Evolutionary conservation across 2,797 vertebrate species (phyloP), one percentile per base, ranked within the genome.

Genomic region (Eulemur rubriventer): DNA sequence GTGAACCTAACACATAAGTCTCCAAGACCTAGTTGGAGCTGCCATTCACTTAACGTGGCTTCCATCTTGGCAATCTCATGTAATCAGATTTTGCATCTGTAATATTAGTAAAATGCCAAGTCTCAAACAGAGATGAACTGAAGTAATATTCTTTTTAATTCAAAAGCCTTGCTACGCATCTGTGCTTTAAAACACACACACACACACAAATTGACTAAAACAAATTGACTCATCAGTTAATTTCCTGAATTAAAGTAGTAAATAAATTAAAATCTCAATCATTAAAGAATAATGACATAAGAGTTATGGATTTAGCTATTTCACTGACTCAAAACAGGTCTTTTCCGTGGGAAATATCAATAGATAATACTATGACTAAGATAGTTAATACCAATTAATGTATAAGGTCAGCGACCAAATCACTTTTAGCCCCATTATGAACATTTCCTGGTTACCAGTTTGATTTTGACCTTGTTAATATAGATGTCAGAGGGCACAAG

Each of bases 181-280:
- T 84, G 46, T 38, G 6, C 59, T 97, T 96, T 95, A 65, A 65
- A 65, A 61, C 12, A 61, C 59, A 59, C 57, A 57, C 61, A 63
- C 30, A 65, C 33, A 65, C 16, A n/a, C 33, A n/a, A 65, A 91
- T 97, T 97, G 33, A 28, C 97, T 94, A 86, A 96, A 98, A 97
- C n/a, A 97, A 97, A 97, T 92, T 30, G 70, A 95, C 88, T 96
- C 89, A 93, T 97, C 78, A 88, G 72, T 96, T 97, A 97, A 96
- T 98, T 97, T 97, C 90, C 86, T 88, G 96, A 9, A 61, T 33
- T 95, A 94, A 97, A 89, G 92, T 94, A 96, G 61, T 89, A 86
- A 55, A 90, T 94, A 97, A 95, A 98, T 97, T 96, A 89, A 88
- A 98, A 94, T 95, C 67, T 96, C 75, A 96, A 70, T 95, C 95